phyloP scores from a whole-genome alignment of 1,140 invertebrate species.

The Rhizoglyphus robini region DNA sequence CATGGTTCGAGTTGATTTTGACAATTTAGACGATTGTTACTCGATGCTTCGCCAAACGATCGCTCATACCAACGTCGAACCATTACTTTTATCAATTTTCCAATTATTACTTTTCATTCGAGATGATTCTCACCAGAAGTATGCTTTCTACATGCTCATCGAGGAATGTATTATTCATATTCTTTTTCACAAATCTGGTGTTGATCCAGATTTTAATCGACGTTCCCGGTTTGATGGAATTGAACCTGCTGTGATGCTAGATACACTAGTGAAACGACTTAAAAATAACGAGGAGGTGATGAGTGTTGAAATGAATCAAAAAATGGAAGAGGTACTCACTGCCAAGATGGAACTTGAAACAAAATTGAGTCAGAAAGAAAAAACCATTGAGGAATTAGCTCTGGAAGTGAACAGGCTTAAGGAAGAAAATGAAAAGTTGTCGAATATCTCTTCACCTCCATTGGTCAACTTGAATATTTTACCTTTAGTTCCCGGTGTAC shows the following conservation, averaged over 20 bases:
- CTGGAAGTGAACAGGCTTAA: constrained; percentile 35
- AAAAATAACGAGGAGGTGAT: constrained; percentile 52
- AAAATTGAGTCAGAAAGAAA: constrained; percentile 61
- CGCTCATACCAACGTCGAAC: constrained; percentile 71
- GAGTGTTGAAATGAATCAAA: constrained; percentile 55
- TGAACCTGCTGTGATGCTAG: constrained; percentile 72
- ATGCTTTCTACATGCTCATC: constrained; percentile 89
- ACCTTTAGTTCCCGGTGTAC: constrained; percentile 34
- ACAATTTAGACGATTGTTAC: constrained; percentile 83
- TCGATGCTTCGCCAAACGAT: constrained; percentile 76
- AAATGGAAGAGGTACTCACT: constrained; percentile 73
- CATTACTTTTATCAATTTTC: constrained; percentile 82
- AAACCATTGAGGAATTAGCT: constrained; percentile 35
- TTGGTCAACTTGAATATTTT: too few species aligned
- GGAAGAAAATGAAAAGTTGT: too few species aligned
- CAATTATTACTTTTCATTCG: constrained; percentile 87
- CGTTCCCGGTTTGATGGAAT: constrained; percentile 60
- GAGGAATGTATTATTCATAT: constrained; percentile 96
- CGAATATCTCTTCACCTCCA: too few species aligned
- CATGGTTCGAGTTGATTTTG: constrained; percentile 66
- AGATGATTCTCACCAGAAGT: constrained; percentile 59
- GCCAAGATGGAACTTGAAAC: constrained; percentile 86
- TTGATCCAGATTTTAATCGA: constrained; percentile 81
- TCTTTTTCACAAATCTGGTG: constrained; percentile 70
- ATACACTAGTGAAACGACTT: constrained; percentile 47